Evolutionary conservation across 2,113 vertebrate species (phyloP).

Genomic region (Campylomormyrus tamandua): DNA sequence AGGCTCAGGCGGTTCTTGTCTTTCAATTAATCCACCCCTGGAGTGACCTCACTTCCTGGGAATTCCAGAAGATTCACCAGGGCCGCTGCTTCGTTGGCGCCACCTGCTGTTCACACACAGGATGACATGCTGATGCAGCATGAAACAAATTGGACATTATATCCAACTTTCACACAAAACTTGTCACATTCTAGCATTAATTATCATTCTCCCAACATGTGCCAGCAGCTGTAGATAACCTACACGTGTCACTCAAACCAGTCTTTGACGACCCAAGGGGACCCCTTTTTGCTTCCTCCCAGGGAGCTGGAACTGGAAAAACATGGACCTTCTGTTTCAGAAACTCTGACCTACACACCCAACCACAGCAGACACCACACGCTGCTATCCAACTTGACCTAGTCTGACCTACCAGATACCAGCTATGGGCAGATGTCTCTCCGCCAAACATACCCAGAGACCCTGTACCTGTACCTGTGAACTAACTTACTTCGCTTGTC

Average conservation of each 20-base stretch:
- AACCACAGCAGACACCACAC: not conserved
- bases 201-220: not conserved
- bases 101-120: not conserved
- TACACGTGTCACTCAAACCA: not conserved
- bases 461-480: not conserved
- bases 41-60: not conserved
- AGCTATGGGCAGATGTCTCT: not conserved
- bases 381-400: not conserved
- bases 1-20: not conserved
- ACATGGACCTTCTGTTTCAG: not conserved
- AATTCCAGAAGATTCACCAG: not conserved
- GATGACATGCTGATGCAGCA: not conserved
- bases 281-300: not conserved
- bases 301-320: not conserved
- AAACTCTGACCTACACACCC: not conserved
- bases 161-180: not conserved
- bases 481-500: not conserved
- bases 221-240: not conserved
- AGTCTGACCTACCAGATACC: not conserved
- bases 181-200: not conserved
- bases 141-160: not conserved
- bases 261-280: not conserved
- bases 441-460: not conserved
- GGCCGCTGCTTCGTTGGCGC: not conserved
- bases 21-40: not conserved